phyloP scores from a whole-genome alignment of 2,888 invertebrate genomes.

The Agrotis segetum region DNA sequence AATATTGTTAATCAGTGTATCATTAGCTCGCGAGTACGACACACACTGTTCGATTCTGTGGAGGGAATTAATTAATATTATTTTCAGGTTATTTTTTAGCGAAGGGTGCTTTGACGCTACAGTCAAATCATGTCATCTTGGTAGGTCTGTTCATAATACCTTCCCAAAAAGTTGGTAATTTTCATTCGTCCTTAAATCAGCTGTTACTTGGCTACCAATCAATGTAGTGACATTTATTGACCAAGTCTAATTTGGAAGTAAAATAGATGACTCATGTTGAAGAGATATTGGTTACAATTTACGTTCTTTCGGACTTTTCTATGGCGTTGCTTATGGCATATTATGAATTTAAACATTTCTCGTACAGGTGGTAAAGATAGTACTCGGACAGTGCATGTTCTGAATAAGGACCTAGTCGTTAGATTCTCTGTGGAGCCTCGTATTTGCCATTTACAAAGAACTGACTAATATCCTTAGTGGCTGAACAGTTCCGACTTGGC shows the following conservation, averaged over 20 bases:
- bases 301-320: too few relatives aligned
- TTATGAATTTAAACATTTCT: neutral
- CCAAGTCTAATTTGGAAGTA: neutral
- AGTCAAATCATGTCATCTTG: neutral
- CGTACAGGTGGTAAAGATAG: neutral
- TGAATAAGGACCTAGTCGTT: neutral
- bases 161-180: neutral
- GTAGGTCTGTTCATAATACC: neutral
- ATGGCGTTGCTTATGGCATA: neutral
- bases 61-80: constrained; percentile 36
- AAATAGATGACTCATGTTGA: constrained; percentile 16
- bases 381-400: too few relatives aligned
- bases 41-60: constrained; percentile 74
- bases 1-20: constrained; percentile 91
- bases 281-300: neutral
- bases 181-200: too few relatives aligned
- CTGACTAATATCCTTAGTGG: neutral
- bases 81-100: neutral
- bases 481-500: neutral
- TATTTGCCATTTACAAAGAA: neutral
- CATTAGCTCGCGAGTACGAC: constrained; percentile 81
- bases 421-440: neutral
- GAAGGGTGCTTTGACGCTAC: fast-evolving
- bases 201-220: neutral
- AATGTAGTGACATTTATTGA: constrained; percentile 5